phyloP scores from a whole-genome alignment of 2,113 vertebrate genomes.

The Silurus glanis region DNA sequence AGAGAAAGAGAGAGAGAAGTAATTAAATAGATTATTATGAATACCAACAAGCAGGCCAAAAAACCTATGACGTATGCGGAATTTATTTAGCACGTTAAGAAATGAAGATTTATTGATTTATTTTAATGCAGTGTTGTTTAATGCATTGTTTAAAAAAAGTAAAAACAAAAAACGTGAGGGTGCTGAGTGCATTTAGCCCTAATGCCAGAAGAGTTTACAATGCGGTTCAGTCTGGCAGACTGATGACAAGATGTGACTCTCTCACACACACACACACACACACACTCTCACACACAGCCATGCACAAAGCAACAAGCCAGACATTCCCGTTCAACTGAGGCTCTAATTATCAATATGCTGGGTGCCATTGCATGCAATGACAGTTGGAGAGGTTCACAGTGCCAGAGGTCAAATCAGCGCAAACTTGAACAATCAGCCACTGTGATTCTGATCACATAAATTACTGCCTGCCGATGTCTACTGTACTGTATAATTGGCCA shows the following conservation, averaged over 20 bases:
- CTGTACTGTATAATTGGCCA: not conserved
- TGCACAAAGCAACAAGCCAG: conserved; percentile 8
- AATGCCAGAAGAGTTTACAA: conserved; percentile 6
- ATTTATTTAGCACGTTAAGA: not conserved
- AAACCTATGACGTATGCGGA: not conserved
- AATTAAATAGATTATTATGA: not conserved
- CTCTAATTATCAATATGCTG: conserved; percentile 38
- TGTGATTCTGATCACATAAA: not conserved
- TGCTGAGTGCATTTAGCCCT: not conserved
- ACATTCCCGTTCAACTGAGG: not conserved
- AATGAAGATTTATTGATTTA: not conserved
- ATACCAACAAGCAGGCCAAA: not conserved
- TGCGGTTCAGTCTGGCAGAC: conserved; percentile 18
- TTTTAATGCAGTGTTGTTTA: not conserved
- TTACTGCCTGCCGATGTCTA: not conserved
- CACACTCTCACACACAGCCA: not conserved
- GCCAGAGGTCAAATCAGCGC: conserved; percentile 10
- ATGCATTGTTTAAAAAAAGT: not conserved
- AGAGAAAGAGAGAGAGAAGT: too few relatives aligned
- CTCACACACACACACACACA: not conserved
- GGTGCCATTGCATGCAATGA: conserved; percentile 15
- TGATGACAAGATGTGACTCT: conserved; percentile 19
- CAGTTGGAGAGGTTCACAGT: conserved; percentile 9
- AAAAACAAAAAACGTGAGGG: not conserved
- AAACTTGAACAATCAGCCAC: not conserved